Conservation (phyloP, 2,113 vertebrate species). For the Odontophorus gujanensis region DNA sequence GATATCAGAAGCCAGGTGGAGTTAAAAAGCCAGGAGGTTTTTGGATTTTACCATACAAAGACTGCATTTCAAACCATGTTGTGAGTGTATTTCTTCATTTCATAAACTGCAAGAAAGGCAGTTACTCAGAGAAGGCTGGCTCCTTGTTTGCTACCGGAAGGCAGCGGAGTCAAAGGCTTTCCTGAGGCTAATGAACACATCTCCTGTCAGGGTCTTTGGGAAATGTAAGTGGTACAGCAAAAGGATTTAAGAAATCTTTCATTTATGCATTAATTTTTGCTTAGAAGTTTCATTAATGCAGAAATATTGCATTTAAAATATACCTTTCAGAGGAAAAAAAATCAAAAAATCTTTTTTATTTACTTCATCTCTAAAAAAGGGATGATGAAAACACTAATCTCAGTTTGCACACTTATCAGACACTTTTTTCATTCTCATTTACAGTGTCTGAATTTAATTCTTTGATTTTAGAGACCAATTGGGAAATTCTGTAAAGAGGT, state of each 20-base stretch:
- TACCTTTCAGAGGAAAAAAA: neutral
- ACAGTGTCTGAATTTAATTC: neutral
- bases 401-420: neutral
- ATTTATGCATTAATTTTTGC: neutral
- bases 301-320: neutral
- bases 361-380: neutral
- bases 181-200: neutral
- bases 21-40: neutral
- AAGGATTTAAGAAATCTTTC: neutral
- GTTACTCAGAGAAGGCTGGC: neutral
- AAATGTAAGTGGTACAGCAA: neutral
- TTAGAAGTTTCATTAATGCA: neutral
- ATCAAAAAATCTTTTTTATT: neutral
- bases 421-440: neutral
- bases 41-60: neutral
- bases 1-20: slow-evolving; percentile 1
- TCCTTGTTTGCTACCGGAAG: neutral
- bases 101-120: neutral
- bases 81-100: neutral
- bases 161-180: neutral
- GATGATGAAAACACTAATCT: neutral
- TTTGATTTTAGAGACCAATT: neutral
- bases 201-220: neutral
- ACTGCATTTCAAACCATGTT: neutral
- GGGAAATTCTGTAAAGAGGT: neutral